These are phyloP conservation scores for Gymnobelideus leadbeateri DNA, from an alignment of 2,113 vertebrate species.

Conservation along the genomic window DNA sequence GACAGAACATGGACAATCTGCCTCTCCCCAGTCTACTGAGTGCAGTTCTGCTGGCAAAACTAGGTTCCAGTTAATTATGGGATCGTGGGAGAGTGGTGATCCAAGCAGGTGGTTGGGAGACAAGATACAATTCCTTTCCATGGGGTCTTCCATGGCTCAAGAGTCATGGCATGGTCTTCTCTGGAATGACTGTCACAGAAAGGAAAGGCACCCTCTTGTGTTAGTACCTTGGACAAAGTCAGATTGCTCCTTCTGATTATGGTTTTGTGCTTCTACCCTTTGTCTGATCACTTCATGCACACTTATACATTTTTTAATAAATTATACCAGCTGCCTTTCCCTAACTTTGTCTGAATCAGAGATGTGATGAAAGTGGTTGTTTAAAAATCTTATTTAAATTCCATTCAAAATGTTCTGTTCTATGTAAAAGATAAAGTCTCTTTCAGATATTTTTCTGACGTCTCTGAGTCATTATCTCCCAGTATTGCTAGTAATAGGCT, in stretches of 20 bases:
- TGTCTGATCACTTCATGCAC: background rate
- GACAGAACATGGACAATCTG: background rate
- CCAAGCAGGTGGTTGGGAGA: background rate
- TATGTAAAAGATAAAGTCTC: background rate
- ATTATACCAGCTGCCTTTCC: background rate
- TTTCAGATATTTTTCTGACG: background rate
- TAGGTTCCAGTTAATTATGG: background rate
- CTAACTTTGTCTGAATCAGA: background rate
- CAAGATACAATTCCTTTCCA: background rate
- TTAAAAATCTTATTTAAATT: slow-evolving; percentile 6
- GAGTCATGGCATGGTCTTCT: background rate
- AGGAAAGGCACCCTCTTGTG: background rate
- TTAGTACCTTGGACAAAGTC: background rate
- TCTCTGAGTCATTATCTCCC: slow-evolving; percentile 4
- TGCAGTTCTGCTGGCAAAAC: background rate
- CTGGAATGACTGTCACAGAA: background rate
- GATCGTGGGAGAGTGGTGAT: background rate
- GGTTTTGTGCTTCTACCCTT: background rate
- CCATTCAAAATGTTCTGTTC: background rate
- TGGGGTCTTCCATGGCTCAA: background rate
- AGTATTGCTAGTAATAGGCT: background rate
- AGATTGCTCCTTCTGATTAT: background rate
- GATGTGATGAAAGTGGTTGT: background rate
- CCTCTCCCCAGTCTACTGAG: background rate
- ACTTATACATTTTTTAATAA: background rate